Evolutionary conservation across 2,797 vertebrate species (phyloP).

Genomic region (Gallinago nigripennis): DNA sequence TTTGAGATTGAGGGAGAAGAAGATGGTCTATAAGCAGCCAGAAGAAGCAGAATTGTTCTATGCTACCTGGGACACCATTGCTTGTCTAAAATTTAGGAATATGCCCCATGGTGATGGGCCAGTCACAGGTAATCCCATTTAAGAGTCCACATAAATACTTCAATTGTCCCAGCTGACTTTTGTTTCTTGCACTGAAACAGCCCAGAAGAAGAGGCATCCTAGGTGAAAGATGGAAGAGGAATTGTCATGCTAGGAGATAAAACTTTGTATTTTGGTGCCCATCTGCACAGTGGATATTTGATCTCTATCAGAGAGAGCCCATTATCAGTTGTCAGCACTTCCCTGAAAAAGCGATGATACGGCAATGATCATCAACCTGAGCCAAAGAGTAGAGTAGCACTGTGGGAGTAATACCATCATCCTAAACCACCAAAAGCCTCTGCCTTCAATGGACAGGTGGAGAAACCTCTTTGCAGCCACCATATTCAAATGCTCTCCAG

Average conservation of each 20-base stretch:
- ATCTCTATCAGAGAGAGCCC: not conserved
- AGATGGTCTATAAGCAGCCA: not conserved
- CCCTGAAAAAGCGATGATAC: not conserved
- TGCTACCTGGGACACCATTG: not conserved
- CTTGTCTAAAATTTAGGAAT: not conserved
- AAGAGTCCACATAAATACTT: not conserved
- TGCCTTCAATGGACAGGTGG: fast-evolving
- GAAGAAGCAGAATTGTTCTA: not conserved
- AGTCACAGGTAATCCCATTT: not conserved
- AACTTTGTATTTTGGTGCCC: not conserved
- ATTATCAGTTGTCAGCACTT: not conserved
- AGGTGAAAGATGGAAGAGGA: not conserved
- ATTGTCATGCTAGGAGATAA: not conserved
- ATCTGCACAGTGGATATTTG: not conserved
- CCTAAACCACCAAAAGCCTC: not conserved
- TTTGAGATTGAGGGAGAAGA: not conserved
- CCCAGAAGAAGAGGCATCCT: not conserved
- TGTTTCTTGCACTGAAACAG: not conserved
- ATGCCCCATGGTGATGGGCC: not conserved
- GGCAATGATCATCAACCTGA: not conserved
- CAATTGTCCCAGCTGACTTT: not conserved
- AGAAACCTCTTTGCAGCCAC: not conserved
- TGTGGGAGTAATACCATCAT: not conserved
- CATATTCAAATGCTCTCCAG: not conserved
- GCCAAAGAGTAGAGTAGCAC: not conserved